Base-by-base conservation (phyloP, 64 coral and sea anemone genomes). In the Stichodactyla mertensii region DNA sequence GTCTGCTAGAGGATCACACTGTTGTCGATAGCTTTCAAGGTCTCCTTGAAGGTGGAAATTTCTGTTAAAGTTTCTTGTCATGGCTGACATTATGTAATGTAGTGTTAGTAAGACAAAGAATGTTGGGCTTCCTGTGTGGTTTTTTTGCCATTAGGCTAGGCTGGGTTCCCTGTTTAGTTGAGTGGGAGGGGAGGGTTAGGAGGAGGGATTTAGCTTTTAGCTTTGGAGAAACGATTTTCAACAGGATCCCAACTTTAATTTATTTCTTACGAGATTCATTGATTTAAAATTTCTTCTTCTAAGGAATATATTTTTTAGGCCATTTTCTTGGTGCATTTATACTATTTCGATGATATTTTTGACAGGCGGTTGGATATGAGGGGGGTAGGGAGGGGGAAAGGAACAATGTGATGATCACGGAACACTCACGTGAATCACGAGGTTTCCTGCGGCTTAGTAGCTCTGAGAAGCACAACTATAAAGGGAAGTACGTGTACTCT, bases 1-100 rank as follows among this genome's bases (percentile, higher is more conserved):
- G 78, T 88, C 87, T 13, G 78, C 87, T 23, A 88, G 51, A 52
- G 78, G 78, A 53, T 88, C 87, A 12, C 87, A 88, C 67, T 88
- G 56, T 74, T 74, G 1, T 12, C 26, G 69, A 31, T 27, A 31
- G 24, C 24, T 31, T 6, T 23, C n/a, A 74, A 27, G 11, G 12
- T 31, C 12, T 31, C 23, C 10, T 22, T 69, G n/a, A 74, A 10
- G 19, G 23, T 5, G 26, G 11, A 74, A 26, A 28, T 27, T 74
- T 31, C 19, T 22, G 4, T 7, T 20, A 23, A 8, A 24, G 19
- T 10, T 13, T n/a, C 24, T 23, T 74, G 18, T 26, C 69, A 28
- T 31, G 22, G 23, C 69, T 5, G 64, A 69, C n/a, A 23, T 28
- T 31, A 27, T 74, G n/a, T 31, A 27, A 10, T 7, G 1, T 13